phyloP scores from a whole-genome alignment of 2,797 vertebrate species.

The Scolopax bukidnonensis region DNA sequence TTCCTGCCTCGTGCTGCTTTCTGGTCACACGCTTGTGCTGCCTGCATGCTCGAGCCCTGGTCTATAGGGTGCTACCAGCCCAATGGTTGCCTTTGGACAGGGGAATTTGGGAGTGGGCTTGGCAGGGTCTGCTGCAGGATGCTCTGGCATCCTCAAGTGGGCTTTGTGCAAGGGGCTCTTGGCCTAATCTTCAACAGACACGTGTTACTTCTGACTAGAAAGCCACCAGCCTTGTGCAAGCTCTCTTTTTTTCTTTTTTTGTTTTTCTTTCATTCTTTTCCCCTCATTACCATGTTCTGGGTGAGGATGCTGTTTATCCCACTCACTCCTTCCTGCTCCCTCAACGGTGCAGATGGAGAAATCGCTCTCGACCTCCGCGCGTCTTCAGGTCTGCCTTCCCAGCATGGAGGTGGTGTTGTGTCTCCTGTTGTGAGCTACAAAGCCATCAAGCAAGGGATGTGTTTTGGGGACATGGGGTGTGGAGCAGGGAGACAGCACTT shows the following conservation, averaged over 20 bases:
- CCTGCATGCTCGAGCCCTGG: fast-evolving
- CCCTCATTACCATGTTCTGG: fast-evolving
- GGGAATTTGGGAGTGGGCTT: neutral
- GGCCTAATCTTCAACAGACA: neutral
- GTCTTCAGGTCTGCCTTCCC: neutral
- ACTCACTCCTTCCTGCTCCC: neutral
- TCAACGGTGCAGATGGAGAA: neutral
- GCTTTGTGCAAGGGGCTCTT: neutral
- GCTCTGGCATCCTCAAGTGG: neutral
- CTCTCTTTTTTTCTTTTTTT: neutral
- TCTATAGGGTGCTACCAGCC: neutral
- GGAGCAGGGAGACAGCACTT: neutral
- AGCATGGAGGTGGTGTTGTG: neutral
- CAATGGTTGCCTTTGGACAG: neutral
- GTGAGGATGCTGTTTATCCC: neutral
- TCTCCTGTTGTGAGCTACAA: neutral
- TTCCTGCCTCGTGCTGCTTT: neutral
- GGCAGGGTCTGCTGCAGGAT: neutral
- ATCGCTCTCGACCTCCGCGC: neutral
- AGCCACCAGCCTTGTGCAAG: neutral
- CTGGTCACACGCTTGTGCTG: neutral
- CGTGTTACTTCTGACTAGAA: fast-evolving
- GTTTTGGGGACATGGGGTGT: neutral
- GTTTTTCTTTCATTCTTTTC: fast-evolving
- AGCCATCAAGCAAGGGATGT: neutral